phyloP scores from a whole-genome alignment of 2,113 vertebrate genomes.

The Thoracochromis brauschi region DNA sequence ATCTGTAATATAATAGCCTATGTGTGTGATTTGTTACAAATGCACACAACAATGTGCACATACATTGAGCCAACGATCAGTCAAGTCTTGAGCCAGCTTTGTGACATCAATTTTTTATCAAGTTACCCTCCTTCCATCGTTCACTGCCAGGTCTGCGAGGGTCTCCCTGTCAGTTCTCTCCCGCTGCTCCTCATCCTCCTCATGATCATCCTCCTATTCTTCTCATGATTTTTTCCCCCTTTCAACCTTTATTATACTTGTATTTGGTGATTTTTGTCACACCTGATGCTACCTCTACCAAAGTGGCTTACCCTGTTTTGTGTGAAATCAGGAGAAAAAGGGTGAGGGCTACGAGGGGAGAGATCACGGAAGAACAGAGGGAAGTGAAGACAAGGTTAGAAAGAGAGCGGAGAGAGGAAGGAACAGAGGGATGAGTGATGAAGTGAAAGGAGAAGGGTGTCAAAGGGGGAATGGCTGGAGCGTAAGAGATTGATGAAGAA shows the following conservation, averaged over 20 bases:
- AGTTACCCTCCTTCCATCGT: background rate
- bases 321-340: background rate
- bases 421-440: background rate
- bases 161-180: background rate
- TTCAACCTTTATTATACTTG: background rate
- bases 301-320: background rate
- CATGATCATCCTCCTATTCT: background rate
- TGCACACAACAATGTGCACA: background rate
- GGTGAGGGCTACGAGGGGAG: background rate
- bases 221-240: background rate
- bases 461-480: background rate
- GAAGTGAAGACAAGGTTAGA: background rate
- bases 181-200: background rate
- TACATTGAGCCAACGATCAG: background rate
- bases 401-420: background rate
- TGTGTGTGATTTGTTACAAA: background rate
- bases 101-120: slow-evolving; percentile 39
- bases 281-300: background rate
- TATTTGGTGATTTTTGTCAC: background rate
- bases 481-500: background rate
- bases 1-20: background rate
- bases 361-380: background rate
- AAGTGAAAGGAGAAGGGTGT: background rate
- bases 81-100: background rate
- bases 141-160: background rate